Evolutionary conservation across 2,113 vertebrate species (phyloP).

Genomic region (Sinocyclocheilus grahami): DNA sequence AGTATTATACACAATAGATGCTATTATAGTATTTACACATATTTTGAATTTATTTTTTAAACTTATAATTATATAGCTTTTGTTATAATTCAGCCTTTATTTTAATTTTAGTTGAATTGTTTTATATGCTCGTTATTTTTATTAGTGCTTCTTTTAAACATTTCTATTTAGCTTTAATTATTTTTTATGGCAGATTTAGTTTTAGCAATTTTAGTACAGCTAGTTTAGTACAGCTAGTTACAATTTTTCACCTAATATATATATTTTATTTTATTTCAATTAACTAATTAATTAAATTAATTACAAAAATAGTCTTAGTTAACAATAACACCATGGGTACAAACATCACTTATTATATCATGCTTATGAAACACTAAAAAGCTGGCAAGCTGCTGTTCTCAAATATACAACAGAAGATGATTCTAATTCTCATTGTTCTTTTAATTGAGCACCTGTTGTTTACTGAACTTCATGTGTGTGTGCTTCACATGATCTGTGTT

Average conservation of each 20-base stretch:
- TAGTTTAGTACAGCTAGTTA: background rate
- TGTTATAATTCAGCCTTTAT: background rate
- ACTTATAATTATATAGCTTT: no score
- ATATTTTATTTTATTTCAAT: background rate
- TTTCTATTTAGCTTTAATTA: background rate
- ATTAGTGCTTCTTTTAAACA: background rate
- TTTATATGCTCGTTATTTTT: background rate
- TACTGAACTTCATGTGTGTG: background rate
- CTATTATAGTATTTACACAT: background rate
- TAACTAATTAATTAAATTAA: no score
- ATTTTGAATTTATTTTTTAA: background rate
- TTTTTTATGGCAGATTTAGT: no score
- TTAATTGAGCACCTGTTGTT: background rate
- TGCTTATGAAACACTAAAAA: no score
- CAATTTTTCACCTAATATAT: background rate
- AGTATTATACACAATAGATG: background rate
- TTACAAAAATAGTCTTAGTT: no score
- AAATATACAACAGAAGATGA: background rate
- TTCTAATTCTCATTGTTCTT: background rate
- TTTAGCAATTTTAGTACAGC: background rate
- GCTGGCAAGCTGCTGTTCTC: background rate
- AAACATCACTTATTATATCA: background rate
- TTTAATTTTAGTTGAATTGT: background rate
- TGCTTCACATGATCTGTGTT: background rate
- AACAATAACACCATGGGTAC: background rate